These are phyloP conservation scores for human DNA, from an alignment of 2,113 vertebrate genomes.

Conservation along the genomic window GRCh38 chr4:54770001-54770500, in stretches of 20 bases:
- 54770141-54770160: neutral
- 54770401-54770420: conserved; percentile 25
- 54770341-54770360: neutral
- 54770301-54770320: neutral
- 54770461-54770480: neutral
- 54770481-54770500: neutral
- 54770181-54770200: neutral
- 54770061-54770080: neutral
- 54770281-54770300: neutral
- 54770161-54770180: neutral
- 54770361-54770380: conserved; percentile 2
- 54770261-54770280: neutral
- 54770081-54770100: neutral
- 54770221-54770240: neutral
- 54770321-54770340: neutral
- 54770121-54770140: neutral
- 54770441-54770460: neutral
- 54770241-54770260: neutral
- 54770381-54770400: neutral
- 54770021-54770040: neutral
- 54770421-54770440: conserved; percentile 5
- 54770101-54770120: neutral
- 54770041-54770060: neutral
- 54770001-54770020: neutral
- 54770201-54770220: neutral